phyloP scores from a whole-genome alignment of 2,797 vertebrate species.

The Lindbergichthys nudifrons region DNA sequence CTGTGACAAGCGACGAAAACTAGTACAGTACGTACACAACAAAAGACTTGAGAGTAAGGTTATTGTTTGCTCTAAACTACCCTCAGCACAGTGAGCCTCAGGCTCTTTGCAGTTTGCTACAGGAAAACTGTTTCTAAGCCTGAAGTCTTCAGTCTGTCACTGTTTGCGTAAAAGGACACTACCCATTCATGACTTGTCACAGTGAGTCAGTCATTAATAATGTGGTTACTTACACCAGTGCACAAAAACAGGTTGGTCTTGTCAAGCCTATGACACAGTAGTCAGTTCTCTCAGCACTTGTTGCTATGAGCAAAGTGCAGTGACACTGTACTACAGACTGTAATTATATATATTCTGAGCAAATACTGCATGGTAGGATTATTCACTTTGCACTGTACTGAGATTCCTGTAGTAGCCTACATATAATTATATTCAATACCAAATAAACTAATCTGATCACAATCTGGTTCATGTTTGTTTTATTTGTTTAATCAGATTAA shows the following conservation, averaged over 20 bases:
- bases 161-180: conserved; percentile 69
- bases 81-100: conserved; percentile 5
- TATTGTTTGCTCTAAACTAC: conserved; percentile 28
- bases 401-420: background rate
- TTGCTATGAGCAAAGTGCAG: conserved; percentile 41
- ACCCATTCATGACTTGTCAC: conserved; percentile 71
- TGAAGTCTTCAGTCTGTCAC: conserved; percentile 60
- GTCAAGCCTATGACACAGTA: conserved; percentile 73
- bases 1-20: conserved; percentile 26
- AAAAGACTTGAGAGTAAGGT: conserved; percentile 10
- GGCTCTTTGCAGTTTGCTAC: conserved; percentile 25
- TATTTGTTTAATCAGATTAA: background rate
- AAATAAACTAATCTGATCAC: background rate
- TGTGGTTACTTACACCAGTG: conserved; percentile 75
- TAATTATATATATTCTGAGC: background rate
- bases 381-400: background rate
- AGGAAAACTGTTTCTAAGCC: conserved; percentile 56
- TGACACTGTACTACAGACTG: conserved; percentile 7
- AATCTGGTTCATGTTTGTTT: background rate
- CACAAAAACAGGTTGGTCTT: conserved; percentile 87
- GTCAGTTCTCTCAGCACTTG: conserved; percentile 29
- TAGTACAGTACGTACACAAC: background rate
- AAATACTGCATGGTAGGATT: background rate
- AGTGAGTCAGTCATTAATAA: conserved; percentile 82
- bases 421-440: background rate